Conservation (phyloP, 1,140 invertebrate species). For the Ceratina australensis region DNA sequence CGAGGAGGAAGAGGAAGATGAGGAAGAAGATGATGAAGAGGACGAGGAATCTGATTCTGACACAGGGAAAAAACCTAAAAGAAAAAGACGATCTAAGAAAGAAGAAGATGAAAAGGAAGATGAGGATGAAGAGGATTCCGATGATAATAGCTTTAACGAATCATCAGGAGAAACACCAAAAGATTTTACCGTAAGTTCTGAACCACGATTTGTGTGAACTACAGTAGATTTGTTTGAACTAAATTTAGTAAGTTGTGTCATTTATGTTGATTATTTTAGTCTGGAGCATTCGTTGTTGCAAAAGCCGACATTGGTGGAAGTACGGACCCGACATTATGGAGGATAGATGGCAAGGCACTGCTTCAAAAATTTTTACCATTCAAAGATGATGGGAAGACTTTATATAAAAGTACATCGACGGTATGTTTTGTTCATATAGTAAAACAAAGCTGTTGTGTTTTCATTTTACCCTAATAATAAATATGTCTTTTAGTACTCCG, state of each 20-base stretch:
- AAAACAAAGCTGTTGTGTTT: not conserved
- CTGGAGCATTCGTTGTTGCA: conserved; percentile 85
- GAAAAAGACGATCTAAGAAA: conserved; percentile 74
- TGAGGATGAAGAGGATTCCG: conserved; percentile 77
- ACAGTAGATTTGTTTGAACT: not conserved
- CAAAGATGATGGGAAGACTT: conserved; percentile 84
- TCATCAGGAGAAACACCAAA: conserved; percentile 75
- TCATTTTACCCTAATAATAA: conserved; percentile 54
- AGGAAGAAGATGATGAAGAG: conserved; percentile 75
- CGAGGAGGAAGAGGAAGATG: conserved; percentile 76
- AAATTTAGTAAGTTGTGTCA: not conserved
- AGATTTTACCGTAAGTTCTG: conserved; percentile 75
- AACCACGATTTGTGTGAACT: conserved; percentile 18
- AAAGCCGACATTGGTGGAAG: conserved; percentile 83
- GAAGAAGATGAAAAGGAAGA: conserved; percentile 79
- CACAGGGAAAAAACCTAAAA: conserved; percentile 73
- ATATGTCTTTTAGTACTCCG: conserved; percentile 81
- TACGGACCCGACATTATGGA: conserved; percentile 85
- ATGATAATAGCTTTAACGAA: conserved; percentile 76
- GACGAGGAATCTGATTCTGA: conserved; percentile 75
- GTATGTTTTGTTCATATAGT: conserved; percentile 76
- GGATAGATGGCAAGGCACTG: conserved; percentile 89
- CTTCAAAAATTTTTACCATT: conserved; percentile 88
- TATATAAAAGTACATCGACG: conserved; percentile 88
- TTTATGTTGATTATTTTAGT: conserved; percentile 77